A percentile compares a stretch with the other conserved stretches of the same genome.
Evolutionary conservation across 2,888 invertebrate species (phyloP).

Genomic region (Acronicta alni): DNA sequence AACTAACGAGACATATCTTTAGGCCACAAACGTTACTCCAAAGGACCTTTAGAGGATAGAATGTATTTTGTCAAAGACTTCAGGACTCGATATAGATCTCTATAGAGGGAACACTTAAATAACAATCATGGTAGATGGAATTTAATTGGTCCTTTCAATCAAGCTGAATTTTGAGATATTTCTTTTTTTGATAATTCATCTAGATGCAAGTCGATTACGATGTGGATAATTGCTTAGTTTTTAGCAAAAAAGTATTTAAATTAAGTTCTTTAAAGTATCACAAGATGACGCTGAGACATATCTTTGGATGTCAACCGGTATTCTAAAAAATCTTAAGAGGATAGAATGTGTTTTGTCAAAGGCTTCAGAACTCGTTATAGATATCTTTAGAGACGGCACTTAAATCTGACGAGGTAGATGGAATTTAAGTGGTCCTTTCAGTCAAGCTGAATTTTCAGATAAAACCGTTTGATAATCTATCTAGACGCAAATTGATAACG

Average conservation of each 20-base stretch:
- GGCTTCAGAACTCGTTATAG: conserved; percentile 14
- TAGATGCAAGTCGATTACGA: not conserved
- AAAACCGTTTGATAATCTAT: conserved; percentile 10
- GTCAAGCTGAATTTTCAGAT: conserved; percentile 9
- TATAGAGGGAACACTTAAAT: conserved; percentile 9
- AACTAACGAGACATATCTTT: conserved; percentile 21
- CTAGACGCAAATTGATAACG: not conserved
- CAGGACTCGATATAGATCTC: conserved; percentile 21
- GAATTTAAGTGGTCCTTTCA: conserved; percentile 1
- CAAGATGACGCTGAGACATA: too few species aligned
- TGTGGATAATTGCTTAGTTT: too few species aligned
- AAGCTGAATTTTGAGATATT: conserved; percentile 12
- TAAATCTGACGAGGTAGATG: conserved; percentile 17
- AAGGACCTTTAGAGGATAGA: conserved; percentile 23
- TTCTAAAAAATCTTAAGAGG: conserved; percentile 20
- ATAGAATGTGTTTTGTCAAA: conserved; percentile 33
- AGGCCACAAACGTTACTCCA: not conserved
- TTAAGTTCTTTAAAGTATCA: too few species aligned
- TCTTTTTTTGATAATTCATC: conserved; percentile 4
- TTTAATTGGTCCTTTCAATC: conserved; percentile 2
- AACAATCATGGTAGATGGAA: conserved; percentile 5
- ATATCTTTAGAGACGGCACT: conserved; percentile 6
- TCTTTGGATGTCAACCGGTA: conserved; percentile 11
- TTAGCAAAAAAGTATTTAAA: too few species aligned
- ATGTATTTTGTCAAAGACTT: conserved; percentile 30